Evolutionary conservation across 2,888 invertebrate species (phyloP).

Genomic region (Norana najaformis): DNA sequence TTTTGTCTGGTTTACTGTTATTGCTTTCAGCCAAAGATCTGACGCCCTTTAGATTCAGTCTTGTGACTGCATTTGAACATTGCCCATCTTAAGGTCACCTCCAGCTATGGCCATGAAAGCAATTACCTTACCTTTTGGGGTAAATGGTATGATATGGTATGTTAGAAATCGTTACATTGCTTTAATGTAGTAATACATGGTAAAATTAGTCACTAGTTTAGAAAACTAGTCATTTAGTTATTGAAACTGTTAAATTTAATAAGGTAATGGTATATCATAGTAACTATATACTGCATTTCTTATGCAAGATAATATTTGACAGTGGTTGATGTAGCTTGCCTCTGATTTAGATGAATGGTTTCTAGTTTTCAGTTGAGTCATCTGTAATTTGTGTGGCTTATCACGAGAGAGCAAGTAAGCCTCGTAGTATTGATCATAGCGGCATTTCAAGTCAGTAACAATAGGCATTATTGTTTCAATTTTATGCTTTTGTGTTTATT

Average conservation of each 20-base stretch:
- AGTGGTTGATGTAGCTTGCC: no score
- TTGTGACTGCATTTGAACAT: neutral
- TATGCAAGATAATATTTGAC: neutral
- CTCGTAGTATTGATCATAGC: neutral
- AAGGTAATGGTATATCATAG: neutral
- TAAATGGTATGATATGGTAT: neutral
- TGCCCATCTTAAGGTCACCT: no score
- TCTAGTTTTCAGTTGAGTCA: neutral
- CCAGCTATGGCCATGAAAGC: neutral
- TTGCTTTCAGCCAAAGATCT: neutral
- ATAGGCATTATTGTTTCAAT: neutral
- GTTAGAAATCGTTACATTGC: neutral
- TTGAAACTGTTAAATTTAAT: neutral
- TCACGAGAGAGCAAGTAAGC: neutral
- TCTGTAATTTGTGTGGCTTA: neutral
- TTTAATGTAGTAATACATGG: neutral
- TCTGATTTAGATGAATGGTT: neutral
- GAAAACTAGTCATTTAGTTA: neutral
- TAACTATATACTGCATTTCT: neutral
- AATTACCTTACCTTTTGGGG: neutral
- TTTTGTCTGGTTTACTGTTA: neutral
- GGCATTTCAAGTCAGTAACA: neutral
- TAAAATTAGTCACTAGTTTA: constrained; percentile 7
- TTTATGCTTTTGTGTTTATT: neutral
- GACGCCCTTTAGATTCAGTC: neutral